Base-by-base conservation (phyloP, 2,888 invertebrate genomes). In the Periphyllus acericola region DNA sequence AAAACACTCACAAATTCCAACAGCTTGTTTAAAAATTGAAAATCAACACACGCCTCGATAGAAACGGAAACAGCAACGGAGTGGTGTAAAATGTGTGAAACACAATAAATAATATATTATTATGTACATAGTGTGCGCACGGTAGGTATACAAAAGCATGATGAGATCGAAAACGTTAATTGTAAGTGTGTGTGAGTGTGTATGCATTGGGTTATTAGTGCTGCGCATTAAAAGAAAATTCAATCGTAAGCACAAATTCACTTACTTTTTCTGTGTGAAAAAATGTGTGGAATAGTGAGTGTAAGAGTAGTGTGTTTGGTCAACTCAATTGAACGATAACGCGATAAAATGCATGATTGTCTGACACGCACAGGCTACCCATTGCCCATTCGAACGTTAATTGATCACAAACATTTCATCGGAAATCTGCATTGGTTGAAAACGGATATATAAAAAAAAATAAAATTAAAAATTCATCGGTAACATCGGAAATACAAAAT, bases 221-320 rank as follows among this genome's bases (percentile, higher is more conserved):
- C n/a, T 74, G n/a, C 4, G n/a, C 52, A 74, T 72, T 17, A 72
- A n/a, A 17, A 25, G 40, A 36, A 83, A 74, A 19, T 29, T 46
- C 0, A 60, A 21, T 36, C 21, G 36, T n/a, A n/a, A 72, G 60
- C 36, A 40, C 3, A 52, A n/a, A 29, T 46, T 46, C 32, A 78
- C 84, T 84, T 46, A 84, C 84, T 84, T 78, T 78, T 84, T 29
- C 46, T n/a, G 52, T 46, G 6, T 19, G n/a, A 52, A n/a, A 78
- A 75, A 76, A 84, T 66, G 19, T 21, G 46, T 1, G 14, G 6
- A 72, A 74, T 21, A 25, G 17, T 40, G 25, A 21, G 46, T 14
- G 14, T 46, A 21, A 19, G 9, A 21, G 14, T n/a, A 36, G 11
- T 60, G 66, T 17, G 25, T 40, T 55, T n/a, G 14, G 68, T 78